phyloP scores from a whole-genome alignment of 2,797 vertebrate species.

The Heliangelus exortis region DNA sequence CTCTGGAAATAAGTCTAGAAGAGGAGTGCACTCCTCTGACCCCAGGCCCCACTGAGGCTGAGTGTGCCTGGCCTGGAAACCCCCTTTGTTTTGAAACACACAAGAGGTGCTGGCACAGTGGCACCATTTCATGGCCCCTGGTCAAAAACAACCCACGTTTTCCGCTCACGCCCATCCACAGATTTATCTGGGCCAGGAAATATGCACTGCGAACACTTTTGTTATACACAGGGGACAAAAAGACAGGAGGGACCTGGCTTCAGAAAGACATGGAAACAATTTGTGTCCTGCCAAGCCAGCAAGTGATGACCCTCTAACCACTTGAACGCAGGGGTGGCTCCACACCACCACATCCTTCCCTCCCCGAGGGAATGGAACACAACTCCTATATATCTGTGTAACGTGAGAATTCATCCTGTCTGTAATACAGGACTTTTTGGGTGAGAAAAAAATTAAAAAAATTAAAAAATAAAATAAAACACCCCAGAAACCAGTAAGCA shows the following conservation, averaged over 20 bases:
- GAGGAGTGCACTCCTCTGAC: accelerated
- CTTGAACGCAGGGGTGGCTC: not conserved
- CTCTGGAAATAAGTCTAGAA: not conserved
- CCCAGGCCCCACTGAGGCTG: accelerated
- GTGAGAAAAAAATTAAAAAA: too few species aligned
- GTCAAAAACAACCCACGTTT: not conserved
- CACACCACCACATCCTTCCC: not conserved
- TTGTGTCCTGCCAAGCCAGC: not conserved
- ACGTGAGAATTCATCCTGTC: not conserved
- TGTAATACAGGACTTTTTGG: not conserved
- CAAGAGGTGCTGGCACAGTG: accelerated
- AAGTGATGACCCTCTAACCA: not conserved
- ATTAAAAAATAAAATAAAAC: not conserved
- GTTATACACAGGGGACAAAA: not conserved
- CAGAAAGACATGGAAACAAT: not conserved
- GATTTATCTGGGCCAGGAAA: not conserved
- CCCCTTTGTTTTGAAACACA: not conserved
- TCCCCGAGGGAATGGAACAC: not conserved
- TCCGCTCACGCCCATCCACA: not conserved
- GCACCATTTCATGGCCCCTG: accelerated
- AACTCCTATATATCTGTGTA: not conserved
- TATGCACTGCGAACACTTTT: not conserved
- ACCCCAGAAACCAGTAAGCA: not conserved
- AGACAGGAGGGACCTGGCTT: not conserved
- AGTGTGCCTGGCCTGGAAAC: not conserved